Evolutionary conservation across 2,113 vertebrate species (phyloP).

Genomic region (Pomatostomus ruficeps): DNA sequence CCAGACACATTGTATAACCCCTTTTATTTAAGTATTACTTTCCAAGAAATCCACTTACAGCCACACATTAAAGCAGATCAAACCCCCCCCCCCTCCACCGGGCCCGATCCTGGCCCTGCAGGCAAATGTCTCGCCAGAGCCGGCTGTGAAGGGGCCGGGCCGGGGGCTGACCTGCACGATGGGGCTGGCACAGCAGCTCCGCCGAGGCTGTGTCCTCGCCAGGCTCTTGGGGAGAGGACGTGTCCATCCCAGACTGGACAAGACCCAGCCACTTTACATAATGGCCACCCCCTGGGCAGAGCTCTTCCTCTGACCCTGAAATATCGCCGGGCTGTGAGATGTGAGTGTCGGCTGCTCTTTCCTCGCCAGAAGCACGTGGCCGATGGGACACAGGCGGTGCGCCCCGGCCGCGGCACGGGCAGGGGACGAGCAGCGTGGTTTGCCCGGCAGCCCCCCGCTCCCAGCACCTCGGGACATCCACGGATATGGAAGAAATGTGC

Average conservation of each 20-base stretch:
- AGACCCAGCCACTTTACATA: not conserved
- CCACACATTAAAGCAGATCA: not conserved
- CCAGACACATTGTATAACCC: constrained; percentile 9
- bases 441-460: not conserved
- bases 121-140: not conserved
- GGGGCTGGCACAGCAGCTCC: not conserved
- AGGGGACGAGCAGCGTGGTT: not conserved
- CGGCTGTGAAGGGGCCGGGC: not conserved
- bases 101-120: not conserved
- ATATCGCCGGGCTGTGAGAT: not conserved
- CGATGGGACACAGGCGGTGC: rapidly evolving
- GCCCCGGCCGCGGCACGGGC: not conserved
- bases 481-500: not conserved
- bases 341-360: not conserved
- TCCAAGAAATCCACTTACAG: constrained; percentile 24
- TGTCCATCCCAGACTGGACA: not conserved
- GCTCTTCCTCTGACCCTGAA: not conserved
- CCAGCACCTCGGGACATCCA: not conserved
- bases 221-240: not conserved
- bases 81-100: not conserved
- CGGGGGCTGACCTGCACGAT: not conserved
- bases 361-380: not conserved
- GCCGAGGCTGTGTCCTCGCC: not conserved
- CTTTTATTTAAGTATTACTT: constrained; percentile 7
- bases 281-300: not conserved